Evolutionary conservation across 2,113 vertebrate species (phyloP).

Genomic region (Cynocephalus volans): DNA sequence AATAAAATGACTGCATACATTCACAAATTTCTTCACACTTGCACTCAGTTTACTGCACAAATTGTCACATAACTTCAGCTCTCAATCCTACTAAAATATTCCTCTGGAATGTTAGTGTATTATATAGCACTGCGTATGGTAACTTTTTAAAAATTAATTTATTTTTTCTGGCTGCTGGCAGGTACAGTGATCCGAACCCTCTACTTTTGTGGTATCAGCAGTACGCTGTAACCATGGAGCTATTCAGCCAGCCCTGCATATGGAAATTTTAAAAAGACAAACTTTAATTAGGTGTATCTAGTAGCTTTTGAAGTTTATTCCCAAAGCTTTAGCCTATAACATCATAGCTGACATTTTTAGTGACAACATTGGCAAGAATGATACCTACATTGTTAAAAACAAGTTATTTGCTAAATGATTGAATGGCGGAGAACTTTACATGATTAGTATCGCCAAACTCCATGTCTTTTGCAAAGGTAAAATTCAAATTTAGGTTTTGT

Average conservation of each 20-base stretch:
- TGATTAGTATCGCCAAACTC: neutral
- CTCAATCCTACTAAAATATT: neutral
- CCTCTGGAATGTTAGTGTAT: neutral
- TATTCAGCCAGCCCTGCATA: neutral
- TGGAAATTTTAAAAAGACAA: neutral
- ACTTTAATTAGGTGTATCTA: neutral
- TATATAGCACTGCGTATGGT: neutral
- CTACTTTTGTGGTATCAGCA: too few species aligned
- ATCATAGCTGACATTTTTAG: neutral
- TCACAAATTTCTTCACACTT: neutral
- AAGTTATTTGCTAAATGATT: neutral
- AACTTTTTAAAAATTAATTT: neutral
- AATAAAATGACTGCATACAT: neutral
- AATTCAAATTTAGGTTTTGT: neutral
- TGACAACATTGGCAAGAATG: neutral
- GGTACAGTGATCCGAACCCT: too few species aligned
- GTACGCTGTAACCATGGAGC: too few species aligned
- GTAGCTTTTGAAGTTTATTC: conserved; percentile 18
- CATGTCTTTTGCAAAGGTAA: neutral
- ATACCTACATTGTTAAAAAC: neutral
- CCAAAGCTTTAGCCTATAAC: neutral
- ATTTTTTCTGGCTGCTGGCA: too few species aligned
- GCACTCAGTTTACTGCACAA: neutral
- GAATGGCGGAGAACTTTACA: neutral
- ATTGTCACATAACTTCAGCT: neutral